Conservation (phyloP, 2,888 invertebrate genomes). For the Meteorus cinctellus region DNA sequence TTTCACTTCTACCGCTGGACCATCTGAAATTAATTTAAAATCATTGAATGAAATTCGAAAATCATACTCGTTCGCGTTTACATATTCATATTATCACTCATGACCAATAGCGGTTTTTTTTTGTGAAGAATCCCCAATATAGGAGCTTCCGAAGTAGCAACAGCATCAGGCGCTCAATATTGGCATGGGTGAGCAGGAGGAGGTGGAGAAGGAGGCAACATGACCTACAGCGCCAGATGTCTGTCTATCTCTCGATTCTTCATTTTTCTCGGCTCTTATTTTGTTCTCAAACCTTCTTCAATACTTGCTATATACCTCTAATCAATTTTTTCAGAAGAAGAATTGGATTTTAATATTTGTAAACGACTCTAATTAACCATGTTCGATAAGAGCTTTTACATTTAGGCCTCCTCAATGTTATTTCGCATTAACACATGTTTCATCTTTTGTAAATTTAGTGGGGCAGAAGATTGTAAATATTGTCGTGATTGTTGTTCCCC, state of each 20-base stretch:
- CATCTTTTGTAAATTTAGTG: too few species aligned
- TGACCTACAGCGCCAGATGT: slow-evolving; percentile 67
- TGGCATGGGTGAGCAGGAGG: not conserved
- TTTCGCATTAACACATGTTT: too few species aligned
- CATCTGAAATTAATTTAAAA: slow-evolving; percentile 34
- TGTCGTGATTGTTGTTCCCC: too few species aligned
- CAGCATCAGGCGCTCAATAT: slow-evolving; percentile 15
- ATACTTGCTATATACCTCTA: not conserved
- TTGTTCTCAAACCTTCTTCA: not conserved
- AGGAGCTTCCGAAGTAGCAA: not conserved
- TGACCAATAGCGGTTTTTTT: not conserved
- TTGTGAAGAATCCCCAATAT: not conserved
- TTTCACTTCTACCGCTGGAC: slow-evolving; percentile 41
- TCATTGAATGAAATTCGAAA: not conserved
- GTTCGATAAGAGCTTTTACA: too few species aligned
- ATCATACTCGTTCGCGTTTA: not conserved
- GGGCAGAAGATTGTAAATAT: too few species aligned
- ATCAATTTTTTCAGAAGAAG: too few species aligned
- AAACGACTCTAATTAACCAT: too few species aligned
- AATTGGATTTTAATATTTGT: too few species aligned
- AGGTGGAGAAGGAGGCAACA: slow-evolving; percentile 18
- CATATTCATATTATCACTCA: too few species aligned
- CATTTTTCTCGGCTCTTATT: not conserved
- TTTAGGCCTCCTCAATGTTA: too few species aligned
- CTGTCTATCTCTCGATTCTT: slow-evolving; percentile 32